Conservation (phyloP, 1,140 invertebrate species). For the Brachionus rubens region DNA sequence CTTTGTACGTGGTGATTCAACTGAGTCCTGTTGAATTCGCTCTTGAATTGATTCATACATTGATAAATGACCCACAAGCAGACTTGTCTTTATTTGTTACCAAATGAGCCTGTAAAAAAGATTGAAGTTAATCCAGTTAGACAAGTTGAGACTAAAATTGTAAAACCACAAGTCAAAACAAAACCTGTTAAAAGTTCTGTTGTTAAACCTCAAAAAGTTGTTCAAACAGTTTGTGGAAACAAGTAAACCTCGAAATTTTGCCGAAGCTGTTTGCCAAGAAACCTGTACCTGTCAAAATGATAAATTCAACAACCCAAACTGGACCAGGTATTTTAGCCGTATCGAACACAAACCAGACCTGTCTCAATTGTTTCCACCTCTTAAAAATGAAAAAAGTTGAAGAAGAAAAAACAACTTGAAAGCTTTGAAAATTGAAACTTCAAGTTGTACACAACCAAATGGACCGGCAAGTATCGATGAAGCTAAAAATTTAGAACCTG, state of each 20-base stretch:
- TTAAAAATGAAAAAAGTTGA: conserved; percentile 18
- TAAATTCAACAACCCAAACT: neutral
- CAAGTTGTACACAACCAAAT: too few species aligned
- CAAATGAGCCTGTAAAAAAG: neutral
- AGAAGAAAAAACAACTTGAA: neutral
- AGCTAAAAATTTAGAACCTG: neutral
- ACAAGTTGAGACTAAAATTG: neutral
- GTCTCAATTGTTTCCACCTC: neutral
- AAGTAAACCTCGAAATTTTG: conserved; percentile 9
- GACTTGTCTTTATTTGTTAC: neutral
- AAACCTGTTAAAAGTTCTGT: neutral
- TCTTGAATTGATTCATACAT: conserved; percentile 1
- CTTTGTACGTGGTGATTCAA: neutral
- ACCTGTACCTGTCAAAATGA: neutral
- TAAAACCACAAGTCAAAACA: neutral
- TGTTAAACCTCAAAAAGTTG: neutral
- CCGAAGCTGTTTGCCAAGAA: conserved; percentile 21
- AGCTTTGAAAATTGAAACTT: neutral
- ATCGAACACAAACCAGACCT: neutral
- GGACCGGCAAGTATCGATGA: neutral
- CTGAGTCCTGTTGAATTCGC: conserved; percentile 8
- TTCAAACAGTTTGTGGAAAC: neutral
- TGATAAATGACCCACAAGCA: conserved; percentile 15
- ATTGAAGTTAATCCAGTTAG: neutral
- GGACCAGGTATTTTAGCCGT: too few species aligned